Base-by-base conservation (phyloP, 2,113 vertebrate genomes). In the Noctilio leporinus region DNA sequence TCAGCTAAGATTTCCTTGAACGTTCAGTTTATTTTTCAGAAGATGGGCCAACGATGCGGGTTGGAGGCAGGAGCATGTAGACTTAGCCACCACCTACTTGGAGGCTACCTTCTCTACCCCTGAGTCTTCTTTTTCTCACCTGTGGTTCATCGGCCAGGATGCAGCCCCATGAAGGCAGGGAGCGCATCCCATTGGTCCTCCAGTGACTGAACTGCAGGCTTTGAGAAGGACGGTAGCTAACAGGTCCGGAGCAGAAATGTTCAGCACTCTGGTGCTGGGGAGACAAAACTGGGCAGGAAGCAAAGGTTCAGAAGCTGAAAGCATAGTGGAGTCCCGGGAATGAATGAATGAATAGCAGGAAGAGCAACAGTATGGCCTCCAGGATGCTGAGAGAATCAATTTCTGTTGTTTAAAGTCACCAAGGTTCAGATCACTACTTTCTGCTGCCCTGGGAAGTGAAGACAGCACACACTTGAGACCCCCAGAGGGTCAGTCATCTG, bases 401-500 rank as follows among this genome's bases (percentile, higher is more conserved):
- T 16, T 35, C n/a, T 64, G 8, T 15, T 19, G 26, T 28, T 70
- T 49, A 33, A 70, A 30, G 14, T 12, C 38, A 35, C 59, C 11
- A 5, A 55, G 30, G 28, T 35, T 47, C 20, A 7, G 20, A 43
- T 47, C 51, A 26, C 47, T 24, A 47, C 38, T 17, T 16, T 10
- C 51, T 45, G 40, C 38, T 12, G 1, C 51, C 35, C 28, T 28
- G 6, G 64, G 30, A 80, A 45, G n/a, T 16, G 4, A 40, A 16
- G 7, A 22, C 17, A 49, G 26, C 40, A 7, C 0, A 0, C 19
- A 12, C 26, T 15, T 3, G 16, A 33, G 7, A 40, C 22, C 30
- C 33, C 17, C 19, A 10, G 38, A 33, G 51, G 7, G 22, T 30
- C 57, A 93, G 14, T 30, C 28, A 24, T 20, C 67, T 20, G 22